Base-by-base conservation (phyloP, 1,140 invertebrate species). In the Panagrolaimus sp. region DNA sequence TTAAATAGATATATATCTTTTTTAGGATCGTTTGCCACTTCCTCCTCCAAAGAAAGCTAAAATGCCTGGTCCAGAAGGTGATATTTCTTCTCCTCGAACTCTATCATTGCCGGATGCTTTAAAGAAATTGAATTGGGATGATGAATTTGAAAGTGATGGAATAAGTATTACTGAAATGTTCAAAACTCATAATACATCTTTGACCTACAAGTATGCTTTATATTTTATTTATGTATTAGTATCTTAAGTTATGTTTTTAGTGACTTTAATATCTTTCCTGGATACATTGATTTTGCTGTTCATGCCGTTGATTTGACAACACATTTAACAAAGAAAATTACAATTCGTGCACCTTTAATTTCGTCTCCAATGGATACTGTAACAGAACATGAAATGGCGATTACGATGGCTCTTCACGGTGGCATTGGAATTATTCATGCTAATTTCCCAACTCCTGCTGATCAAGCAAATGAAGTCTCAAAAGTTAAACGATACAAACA, bases 281-380 rank as follows among this genome's bases (percentile, higher is more conserved):
- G 96, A 10, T 98, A 90, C 83, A 98, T 99, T 78, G 90, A 98
- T 84, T 98, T 98, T 84, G 86, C 90, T 21, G 90, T 94, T 46
- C 90, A 93, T 75, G 90, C 94, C 81, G 95, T 98, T 43, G 88
- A 94, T 77, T 85, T 98, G 15, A 88, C 89, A 43, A 94, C 94
- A 0, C 89, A 89, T 1, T 85, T 99, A 26, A 98, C 96, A 0
- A 93, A 90, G 81, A 91, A 90, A 74, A 92, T 99, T 68, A 88
- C 86, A 24, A 85, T 99, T 6, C 93, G 94, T 81, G 90, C 92
- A 1, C 96, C 96, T 0, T 84, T 99, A 0, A 91, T 98, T 0
- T 97, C 94, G 0, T 96, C 95, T 0, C 96, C 96, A 0, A 99
- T 99, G 96, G 96, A 99, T 85, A 98, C 96, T 2, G 96, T 99